These are phyloP conservation scores for Lottia gigantea DNA, from an alignment of 2,888 invertebrate genomes.

Conservation along the genomic window DNA sequence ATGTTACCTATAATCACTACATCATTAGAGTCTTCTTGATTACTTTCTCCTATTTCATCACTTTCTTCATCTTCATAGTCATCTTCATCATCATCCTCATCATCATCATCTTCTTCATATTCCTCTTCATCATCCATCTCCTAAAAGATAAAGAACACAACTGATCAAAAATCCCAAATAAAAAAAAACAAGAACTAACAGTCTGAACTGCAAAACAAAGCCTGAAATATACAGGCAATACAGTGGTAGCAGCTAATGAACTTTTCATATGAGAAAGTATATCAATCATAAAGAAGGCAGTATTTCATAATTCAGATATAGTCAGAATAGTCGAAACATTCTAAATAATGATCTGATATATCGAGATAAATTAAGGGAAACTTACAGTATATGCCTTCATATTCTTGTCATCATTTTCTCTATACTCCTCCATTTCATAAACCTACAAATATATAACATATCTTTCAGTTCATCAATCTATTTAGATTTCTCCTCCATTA, in stretches of 20 bases:
- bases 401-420: conserved; percentile 70
- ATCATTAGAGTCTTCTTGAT: conserved; percentile 46
- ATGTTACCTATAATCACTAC: conserved; percentile 53
- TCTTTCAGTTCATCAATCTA: too few relatives aligned
- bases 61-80: conserved; percentile 71
- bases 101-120: conserved; percentile 39
- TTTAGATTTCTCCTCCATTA: too few relatives aligned
- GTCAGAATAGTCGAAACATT: too few relatives aligned
- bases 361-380: neutral
- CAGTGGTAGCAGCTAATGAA: too few relatives aligned
- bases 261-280: too few relatives aligned
- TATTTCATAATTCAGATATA: too few relatives aligned
- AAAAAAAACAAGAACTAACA: too few relatives aligned
- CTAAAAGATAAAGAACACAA: neutral
- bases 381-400: neutral
- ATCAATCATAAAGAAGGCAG: too few relatives aligned
- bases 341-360: neutral
- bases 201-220: too few relatives aligned
- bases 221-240: too few relatives aligned
- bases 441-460: neutral
- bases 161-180: too few relatives aligned
- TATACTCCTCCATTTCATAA: conserved; percentile 30
- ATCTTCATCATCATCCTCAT: conserved; percentile 73
- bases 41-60: conserved; percentile 33
- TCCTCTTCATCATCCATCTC: conserved; percentile 40